Evolutionary conservation across 1,140 invertebrate species (phyloP), one percentile per base, ranked within the genome.

Genomic region (Hestina assimilis): DNA sequence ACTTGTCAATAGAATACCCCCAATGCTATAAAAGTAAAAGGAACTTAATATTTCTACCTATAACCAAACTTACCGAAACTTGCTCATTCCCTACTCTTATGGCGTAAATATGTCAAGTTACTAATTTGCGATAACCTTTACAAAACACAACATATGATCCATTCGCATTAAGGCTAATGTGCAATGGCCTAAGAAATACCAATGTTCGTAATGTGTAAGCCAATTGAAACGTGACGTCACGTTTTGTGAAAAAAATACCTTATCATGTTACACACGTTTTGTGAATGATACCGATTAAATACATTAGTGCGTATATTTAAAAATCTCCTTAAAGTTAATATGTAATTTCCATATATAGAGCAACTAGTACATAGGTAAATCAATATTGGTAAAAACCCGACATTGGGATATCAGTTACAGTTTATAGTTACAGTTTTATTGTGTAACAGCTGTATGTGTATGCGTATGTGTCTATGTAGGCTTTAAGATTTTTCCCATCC

Each of bases 91-190:
- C 64, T 66, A 55, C 67, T 77, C 63, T 72, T 70, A 72, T 64
- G 66, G 56, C 50, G 67, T 72, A 80, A 82, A 84, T 80, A 82
- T 79, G 71, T 52, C 53, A 48, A 69, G 70, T 68, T 69, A 72
- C 69, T 52, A 66, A 80, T 79, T 69, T 51, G 55, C 60, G 66
- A 68, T 70, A 9, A 14, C 11, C 11, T 31, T 31, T 28, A 28
- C 24, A 31, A 31, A 31, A 11, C n/a, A 31, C n/a, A 31, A 31
- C n/a, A 14, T 11, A 31, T 14, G 29, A 31, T 31, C 3, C 29
- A 31, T 12, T 9, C 15, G 8, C 15, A 14, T 14, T 38, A 15
- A 38, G 33, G 33, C 67, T 23, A 24, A 19, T 33, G 17, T 57
- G 19, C 54, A 41, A 41, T 15, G 42, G 33, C 7, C 15, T 17